These are phyloP conservation scores for Mylabris sibirica DNA, from an alignment of 2,888 invertebrate genomes.

Conservation along the genomic window DNA sequence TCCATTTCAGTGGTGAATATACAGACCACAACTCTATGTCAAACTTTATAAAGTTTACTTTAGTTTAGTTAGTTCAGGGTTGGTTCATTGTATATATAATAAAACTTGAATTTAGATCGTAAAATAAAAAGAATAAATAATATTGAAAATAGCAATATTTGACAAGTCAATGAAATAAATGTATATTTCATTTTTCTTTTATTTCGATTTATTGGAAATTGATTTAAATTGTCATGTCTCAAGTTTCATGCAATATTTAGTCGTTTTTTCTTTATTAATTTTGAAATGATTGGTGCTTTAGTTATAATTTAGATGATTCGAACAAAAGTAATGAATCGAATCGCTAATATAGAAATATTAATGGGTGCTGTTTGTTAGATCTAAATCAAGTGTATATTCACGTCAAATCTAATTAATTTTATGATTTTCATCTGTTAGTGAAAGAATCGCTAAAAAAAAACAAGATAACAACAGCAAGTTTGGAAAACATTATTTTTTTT, in stretches of 20 bases:
- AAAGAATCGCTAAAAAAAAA: background rate
- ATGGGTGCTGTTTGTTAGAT: slow-evolving; percentile 16
- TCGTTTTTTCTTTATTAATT: background rate
- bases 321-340: background rate
- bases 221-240: background rate
- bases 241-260: background rate
- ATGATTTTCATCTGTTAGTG: slow-evolving; percentile 32
- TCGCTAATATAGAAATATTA: background rate
- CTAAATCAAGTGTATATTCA: slow-evolving; percentile 29
- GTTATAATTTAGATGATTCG: background rate
- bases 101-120: slow-evolving; percentile 28
- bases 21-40: slow-evolving; percentile 22
- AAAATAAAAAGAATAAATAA: slow-evolving; percentile 8
- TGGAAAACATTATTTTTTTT: slow-evolving; percentile 5
- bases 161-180: slow-evolving; percentile 27
- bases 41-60: slow-evolving; percentile 36
- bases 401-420: slow-evolving; percentile 31
- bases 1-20: slow-evolving; percentile 3
- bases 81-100: slow-evolving; percentile 35
- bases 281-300: background rate
- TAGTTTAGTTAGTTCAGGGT: slow-evolving; percentile 34
- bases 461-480: background rate
- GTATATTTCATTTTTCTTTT: background rate
- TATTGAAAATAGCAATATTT: slow-evolving; percentile 27
- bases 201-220: background rate